Evolutionary conservation across 2,113 vertebrate genomes (phyloP).

Genomic region (Marmota monax): DNA sequence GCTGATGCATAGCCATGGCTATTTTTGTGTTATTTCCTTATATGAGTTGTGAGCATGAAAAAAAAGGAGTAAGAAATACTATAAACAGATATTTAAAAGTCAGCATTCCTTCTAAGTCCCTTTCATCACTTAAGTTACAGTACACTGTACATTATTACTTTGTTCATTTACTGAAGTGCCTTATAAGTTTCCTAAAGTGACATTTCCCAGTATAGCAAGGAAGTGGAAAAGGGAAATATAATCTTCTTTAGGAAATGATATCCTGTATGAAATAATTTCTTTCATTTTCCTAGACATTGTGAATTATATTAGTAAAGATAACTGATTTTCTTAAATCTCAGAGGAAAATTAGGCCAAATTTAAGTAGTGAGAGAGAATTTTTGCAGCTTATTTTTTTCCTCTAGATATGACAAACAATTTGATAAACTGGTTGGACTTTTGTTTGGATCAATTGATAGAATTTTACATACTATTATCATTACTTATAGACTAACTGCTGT

Average conservation of each 20-base stretch:
- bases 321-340: background rate
- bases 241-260: background rate
- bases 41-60: background rate
- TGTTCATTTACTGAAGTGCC: background rate
- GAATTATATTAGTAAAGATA: background rate
- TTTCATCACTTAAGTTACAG: slow-evolving; percentile 20
- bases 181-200: background rate
- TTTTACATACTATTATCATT: background rate
- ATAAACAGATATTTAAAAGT: background rate
- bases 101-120: background rate
- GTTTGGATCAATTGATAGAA: background rate
- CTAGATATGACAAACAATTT: background rate
- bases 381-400: background rate
- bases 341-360: background rate
- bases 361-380: background rate
- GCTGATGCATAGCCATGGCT: background rate
- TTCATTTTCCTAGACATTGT: background rate
- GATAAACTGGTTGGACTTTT: background rate
- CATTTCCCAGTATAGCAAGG: background rate
- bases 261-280: background rate
- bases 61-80: background rate
- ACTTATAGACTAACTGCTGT: background rate
- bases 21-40: background rate
- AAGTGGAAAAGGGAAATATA: background rate
- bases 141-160: background rate